These are phyloP conservation scores for Crotalus horridus DNA, from an alignment of 2,113 vertebrate species.

Conservation along the genomic window DNA sequence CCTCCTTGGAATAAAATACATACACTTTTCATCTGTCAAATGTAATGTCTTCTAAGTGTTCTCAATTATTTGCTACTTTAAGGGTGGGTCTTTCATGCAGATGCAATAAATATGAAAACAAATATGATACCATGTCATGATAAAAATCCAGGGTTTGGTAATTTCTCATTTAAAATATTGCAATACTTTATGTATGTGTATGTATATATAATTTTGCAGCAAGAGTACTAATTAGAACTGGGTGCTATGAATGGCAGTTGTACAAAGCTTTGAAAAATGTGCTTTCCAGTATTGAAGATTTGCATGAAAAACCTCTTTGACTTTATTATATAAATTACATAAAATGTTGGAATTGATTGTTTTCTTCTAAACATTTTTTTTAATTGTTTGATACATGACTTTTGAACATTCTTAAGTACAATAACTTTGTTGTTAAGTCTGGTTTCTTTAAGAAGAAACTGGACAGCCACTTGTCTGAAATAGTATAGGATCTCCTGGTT, in stretches of 20 bases:
- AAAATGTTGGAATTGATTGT: not conserved
- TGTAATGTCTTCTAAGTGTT: not conserved
- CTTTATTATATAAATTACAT: not conserved
- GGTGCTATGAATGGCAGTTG: not conserved
- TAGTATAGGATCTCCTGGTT: not conserved
- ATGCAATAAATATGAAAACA: not conserved
- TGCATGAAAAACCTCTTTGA: not conserved
- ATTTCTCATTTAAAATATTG: not conserved
- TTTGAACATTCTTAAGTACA: not conserved
- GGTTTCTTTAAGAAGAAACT: not conserved
- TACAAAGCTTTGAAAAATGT: not conserved
- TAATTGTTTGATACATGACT: not conserved
- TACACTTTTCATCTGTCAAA: not conserved
- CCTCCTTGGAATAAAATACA: not conserved
- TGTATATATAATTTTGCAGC: not conserved
- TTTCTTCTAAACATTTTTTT: not conserved
- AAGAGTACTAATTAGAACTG: not conserved
- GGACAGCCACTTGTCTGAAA: not conserved
- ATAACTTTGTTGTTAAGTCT: not conserved
- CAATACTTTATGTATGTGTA: not conserved
- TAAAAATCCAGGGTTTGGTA: not conserved
- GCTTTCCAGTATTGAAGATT: not conserved
- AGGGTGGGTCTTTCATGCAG: not conserved
- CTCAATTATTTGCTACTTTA: not conserved
- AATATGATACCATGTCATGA: not conserved